Percentiles rank a stretch among this genome's conserved stretches.
Conservation (phyloP, 2,888 invertebrate genomes). For the Cerceris ruficornis region DNA sequence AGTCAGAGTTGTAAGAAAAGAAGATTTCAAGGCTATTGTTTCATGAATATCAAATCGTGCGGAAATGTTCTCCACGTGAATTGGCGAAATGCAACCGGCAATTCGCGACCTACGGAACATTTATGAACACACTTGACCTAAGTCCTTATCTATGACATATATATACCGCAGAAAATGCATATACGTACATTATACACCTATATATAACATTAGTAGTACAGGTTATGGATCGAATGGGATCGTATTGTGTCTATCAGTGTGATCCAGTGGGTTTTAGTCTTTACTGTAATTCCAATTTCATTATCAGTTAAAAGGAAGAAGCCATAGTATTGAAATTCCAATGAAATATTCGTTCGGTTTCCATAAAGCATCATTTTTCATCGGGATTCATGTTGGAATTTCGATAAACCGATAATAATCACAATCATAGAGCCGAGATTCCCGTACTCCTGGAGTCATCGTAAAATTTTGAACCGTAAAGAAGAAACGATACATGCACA, state of each 20-base stretch:
- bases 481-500: neutral
- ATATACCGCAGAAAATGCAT: neutral
- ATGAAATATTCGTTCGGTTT: neutral
- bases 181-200: slow-evolving; percentile 10
- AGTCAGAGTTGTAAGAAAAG: neutral
- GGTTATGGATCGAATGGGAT: slow-evolving; percentile 39
- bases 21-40: neutral
- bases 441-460: slow-evolving; percentile 15
- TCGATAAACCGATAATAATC: slow-evolving; percentile 1
- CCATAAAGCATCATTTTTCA: neutral
- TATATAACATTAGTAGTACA: slow-evolving; percentile 19
- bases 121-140: slow-evolving; percentile 1
- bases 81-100: neutral
- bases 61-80: neutral
- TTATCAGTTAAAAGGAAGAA: neutral
- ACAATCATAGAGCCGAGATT: neutral
- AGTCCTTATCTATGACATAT: neutral
- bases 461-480: slow-evolving; percentile 10
- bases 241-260: neutral
- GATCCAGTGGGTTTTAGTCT: slow-evolving; percentile 21
- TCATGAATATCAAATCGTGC: neutral
- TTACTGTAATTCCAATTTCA: slow-evolving; percentile 4
- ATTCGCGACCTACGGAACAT: neutral
- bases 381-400: neutral
- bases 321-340: slow-evolving; percentile 3